phyloP scores from a whole-genome alignment of 2,888 invertebrate species.

The Idaea biselata region DNA sequence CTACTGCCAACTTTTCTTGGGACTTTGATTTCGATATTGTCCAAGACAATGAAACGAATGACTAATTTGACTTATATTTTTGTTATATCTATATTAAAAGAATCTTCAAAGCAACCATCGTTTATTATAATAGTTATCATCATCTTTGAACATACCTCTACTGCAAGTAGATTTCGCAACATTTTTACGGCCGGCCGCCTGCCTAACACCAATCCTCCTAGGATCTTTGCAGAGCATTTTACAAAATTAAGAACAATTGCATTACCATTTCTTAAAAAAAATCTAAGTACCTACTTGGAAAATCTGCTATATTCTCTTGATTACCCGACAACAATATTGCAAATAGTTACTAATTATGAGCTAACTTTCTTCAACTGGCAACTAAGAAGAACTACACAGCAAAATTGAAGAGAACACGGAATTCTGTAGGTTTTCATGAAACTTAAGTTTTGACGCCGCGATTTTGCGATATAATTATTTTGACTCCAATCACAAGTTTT shows the following conservation, averaged over 20 bases:
- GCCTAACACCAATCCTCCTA: too few relatives aligned
- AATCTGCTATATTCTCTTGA: too few relatives aligned
- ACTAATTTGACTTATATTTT: not conserved
- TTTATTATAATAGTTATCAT: too few relatives aligned
- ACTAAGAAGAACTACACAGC: not conserved
- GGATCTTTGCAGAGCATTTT: too few relatives aligned
- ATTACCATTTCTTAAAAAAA: too few relatives aligned
- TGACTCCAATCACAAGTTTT: slow-evolving; percentile 4
- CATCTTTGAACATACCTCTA: too few relatives aligned
- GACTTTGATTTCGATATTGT: slow-evolving; percentile 13
- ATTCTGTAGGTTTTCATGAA: not conserved
- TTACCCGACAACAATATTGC: not conserved
- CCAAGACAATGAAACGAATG: not conserved
- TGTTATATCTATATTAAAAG: too few relatives aligned
- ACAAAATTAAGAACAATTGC: too few relatives aligned
- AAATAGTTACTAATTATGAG: not conserved
- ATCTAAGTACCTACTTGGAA: too few relatives aligned
- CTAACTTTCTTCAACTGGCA: not conserved
- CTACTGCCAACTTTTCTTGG: slow-evolving; percentile 4
- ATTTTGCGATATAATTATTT: not conserved
- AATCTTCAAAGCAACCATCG: too few relatives aligned
- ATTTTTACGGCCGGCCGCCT: too few relatives aligned
- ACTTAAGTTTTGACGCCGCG: not conserved
- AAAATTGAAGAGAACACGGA: not conserved
- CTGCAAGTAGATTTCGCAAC: too few relatives aligned